Evolutionary conservation across 1,140 invertebrate species (phyloP).

Genomic region (Panulirus ornatus): DNA sequence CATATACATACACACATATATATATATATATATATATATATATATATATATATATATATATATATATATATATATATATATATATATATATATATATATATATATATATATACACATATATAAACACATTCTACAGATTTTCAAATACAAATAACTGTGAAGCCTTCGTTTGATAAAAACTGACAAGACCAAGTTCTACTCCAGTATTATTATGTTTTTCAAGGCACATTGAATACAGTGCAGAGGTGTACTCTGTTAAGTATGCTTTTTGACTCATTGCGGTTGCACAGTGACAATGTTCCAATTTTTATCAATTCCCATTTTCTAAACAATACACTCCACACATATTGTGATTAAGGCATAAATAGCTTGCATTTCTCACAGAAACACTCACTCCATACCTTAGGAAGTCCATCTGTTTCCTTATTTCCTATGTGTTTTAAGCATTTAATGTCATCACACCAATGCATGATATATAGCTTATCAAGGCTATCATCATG

Average conservation of each 20-base stretch:
- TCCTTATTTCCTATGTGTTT: constrained; percentile 39
- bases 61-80: too few relatives aligned
- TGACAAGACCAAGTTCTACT: constrained; percentile 43
- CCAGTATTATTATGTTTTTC: constrained; percentile 49
- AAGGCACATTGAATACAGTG: constrained; percentile 60
- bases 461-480: neutral
- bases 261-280: constrained; percentile 47
- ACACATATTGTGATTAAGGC: constrained; percentile 54
- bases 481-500: constrained; percentile 24
- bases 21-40: too few relatives aligned
- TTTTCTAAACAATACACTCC: constrained; percentile 24
- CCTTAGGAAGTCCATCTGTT: constrained; percentile 40
- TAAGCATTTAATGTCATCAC: neutral
- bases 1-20: constrained; percentile 7
- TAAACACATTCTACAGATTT: neutral
- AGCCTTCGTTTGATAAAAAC: constrained; percentile 44
- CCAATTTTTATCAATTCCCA: neutral
- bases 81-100: too few relatives aligned
- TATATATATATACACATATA: too few relatives aligned
- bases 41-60: too few relatives aligned
- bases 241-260: constrained; percentile 50
- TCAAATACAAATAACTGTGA: constrained; percentile 55
- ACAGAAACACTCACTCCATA: constrained; percentile 38
- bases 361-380: constrained; percentile 39
- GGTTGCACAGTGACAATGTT: constrained; percentile 41